Evolutionary conservation across 2,113 vertebrate genomes (phyloP).

Genomic region (Saguinus imperator): DNA sequence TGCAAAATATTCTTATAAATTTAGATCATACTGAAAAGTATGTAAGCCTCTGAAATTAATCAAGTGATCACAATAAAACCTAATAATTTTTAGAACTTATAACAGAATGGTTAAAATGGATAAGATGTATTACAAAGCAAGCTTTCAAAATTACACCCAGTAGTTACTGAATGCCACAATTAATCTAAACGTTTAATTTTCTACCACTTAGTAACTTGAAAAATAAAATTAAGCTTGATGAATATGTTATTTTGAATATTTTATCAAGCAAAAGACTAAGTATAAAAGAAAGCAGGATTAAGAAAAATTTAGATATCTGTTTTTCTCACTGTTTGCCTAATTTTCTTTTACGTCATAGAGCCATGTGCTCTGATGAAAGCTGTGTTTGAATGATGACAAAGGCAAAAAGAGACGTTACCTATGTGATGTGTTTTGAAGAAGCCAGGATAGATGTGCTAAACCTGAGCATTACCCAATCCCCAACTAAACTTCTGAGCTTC

Average conservation of each 20-base stretch:
- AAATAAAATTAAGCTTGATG: background rate
- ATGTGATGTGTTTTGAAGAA: background rate
- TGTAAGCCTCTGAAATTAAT: slow-evolving; percentile 56
- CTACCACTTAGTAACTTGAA: background rate
- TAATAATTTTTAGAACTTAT: background rate
- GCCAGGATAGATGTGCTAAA: fast-evolving
- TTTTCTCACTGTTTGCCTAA: background rate
- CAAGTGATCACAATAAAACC: slow-evolving; percentile 27
- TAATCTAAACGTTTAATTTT: background rate
- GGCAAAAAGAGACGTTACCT: background rate
- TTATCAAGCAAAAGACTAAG: background rate
- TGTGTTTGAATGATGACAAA: background rate
- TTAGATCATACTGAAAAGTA: slow-evolving; percentile 62
- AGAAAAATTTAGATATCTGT: background rate
- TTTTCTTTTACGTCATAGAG: background rate
- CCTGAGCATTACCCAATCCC: background rate
- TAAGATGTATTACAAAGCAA: background rate
- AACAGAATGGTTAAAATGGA: background rate
- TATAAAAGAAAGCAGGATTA: background rate
- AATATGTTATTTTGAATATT: background rate
- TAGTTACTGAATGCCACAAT: background rate
- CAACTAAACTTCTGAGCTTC: background rate
- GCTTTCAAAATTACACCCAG: background rate
- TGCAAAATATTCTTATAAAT: slow-evolving; percentile 23
- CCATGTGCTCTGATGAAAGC: background rate